These are phyloP conservation scores for Holothuria scabra DNA, from an alignment of 53 echinoderm and acorn worm genomes.

Conservation along the genomic window DNA sequence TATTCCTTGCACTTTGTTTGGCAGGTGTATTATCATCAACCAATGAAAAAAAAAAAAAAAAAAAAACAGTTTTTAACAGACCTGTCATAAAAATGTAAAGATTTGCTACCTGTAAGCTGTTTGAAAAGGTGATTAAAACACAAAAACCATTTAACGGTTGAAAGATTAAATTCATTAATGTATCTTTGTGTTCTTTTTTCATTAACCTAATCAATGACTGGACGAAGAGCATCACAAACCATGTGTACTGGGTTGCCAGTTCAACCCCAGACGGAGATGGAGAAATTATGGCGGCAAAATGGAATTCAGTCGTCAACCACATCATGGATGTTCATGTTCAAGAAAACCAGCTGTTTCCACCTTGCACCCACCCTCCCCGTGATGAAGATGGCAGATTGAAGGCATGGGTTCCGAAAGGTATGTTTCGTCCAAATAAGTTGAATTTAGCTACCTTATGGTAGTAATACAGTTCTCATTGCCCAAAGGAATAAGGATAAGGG, in stretches of 20 bases:
- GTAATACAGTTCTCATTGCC: no score
- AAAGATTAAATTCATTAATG: no score
- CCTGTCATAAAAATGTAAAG: no score
- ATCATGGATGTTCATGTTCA: conserved; percentile 55
- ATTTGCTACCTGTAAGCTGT: no score
- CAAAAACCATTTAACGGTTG: no score
- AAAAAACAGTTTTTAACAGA: no score
- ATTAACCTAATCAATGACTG: conserved; percentile 7
- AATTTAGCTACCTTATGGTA: background rate
- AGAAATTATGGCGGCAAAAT: conserved; percentile 59
- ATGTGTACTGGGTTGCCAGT: conserved; percentile 69
- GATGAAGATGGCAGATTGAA: background rate
- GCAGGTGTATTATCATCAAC: no score
- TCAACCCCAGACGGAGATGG: conserved; percentile 68
- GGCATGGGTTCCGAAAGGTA: conserved; percentile 9
- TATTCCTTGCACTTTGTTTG: no score
- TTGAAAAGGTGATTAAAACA: no score
- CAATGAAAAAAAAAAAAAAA: no score
- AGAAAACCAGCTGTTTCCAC: conserved; percentile 1
- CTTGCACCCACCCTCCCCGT: conserved; percentile 32
- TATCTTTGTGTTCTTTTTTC: background rate
- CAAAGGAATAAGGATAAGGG: no score
- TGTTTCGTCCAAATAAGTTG: background rate
- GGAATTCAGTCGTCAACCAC: conserved; percentile 51
- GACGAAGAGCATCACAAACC: conserved; percentile 52